Percentiles rank a stretch among this genome's conserved stretches.
Conservation (phyloP, 2,888 invertebrate genomes). For the Ormyrus pomaceus region DNA sequence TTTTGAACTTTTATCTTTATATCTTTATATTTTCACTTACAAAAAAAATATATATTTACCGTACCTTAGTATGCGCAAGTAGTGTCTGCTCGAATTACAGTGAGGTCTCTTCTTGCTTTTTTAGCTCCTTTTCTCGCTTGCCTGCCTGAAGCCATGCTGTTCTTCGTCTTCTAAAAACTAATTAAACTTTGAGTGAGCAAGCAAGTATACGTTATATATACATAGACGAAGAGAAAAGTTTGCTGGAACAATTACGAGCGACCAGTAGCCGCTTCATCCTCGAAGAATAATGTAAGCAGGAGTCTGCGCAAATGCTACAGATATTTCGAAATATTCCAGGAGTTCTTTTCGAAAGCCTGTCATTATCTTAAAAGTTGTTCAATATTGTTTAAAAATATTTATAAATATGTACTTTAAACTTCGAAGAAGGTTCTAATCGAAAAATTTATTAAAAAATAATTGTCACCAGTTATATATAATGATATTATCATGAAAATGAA, state of each 20-base stretch:
- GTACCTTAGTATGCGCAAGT: too few relatives aligned
- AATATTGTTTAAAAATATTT: neutral
- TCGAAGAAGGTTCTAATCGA: too few relatives aligned
- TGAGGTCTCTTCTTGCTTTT: slow-evolving; percentile 24
- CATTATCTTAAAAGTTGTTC: neutral
- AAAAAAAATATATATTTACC: too few relatives aligned
- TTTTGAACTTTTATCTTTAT: too few relatives aligned
- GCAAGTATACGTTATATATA: slow-evolving; percentile 11
- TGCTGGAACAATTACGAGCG: slow-evolving; percentile 36
- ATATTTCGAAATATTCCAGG: neutral
- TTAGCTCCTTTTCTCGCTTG: slow-evolving; percentile 45
- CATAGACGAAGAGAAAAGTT: slow-evolving; percentile 34
- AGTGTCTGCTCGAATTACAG: neutral
- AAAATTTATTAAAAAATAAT: too few relatives aligned
- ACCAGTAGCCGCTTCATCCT: slow-evolving; percentile 18
- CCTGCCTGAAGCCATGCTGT: slow-evolving; percentile 31
- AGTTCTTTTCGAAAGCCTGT: neutral
- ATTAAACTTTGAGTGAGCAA: slow-evolving; percentile 72
- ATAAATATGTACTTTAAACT: too few relatives aligned
- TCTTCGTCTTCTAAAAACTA: slow-evolving; percentile 72
- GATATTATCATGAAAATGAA: too few relatives aligned
- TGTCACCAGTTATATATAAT: too few relatives aligned
- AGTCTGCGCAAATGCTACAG: neutral
- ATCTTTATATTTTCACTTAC: too few relatives aligned
- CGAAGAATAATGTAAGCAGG: slow-evolving; percentile 12